Conservation (phyloP, 2,113 vertebrate species). For the Anhinga anhinga region DNA sequence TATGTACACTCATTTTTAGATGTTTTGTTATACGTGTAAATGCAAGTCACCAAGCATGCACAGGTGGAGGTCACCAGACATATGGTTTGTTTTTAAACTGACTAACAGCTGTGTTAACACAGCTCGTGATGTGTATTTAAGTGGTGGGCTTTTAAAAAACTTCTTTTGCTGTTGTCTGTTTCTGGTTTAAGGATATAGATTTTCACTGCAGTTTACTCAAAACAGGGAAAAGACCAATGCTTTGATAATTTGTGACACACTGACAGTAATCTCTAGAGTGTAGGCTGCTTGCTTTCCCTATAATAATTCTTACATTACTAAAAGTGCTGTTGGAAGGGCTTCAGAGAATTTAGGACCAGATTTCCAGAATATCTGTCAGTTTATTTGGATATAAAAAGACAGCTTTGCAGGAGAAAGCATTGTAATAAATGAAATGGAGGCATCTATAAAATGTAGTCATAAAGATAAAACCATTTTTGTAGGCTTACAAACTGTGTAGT, state of each 20-base stretch:
- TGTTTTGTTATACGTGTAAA: not conserved
- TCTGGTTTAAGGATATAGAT: not conserved
- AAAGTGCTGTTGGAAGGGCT: not conserved
- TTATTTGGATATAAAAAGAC: constrained; percentile 19
- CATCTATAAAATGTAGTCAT: constrained; percentile 19
- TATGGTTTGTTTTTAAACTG: not conserved
- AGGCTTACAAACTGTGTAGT: not conserved
- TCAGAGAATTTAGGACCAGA: constrained; percentile 18
- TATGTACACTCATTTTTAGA: not conserved
- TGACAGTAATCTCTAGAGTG: not conserved
- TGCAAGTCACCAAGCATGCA: not conserved
- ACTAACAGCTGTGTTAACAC: not conserved
- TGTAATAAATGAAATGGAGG: not conserved
- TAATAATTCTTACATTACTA: constrained; percentile 12
- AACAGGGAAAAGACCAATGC: not conserved
- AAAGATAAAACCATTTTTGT: constrained; percentile 11
- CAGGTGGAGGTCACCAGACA: not conserved
- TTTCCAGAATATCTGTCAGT: constrained; percentile 22
- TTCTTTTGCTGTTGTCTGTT: not conserved
- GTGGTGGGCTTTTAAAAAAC: not conserved
- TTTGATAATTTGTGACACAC: not conserved
- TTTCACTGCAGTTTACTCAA: not conserved
- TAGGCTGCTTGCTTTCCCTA: not conserved
- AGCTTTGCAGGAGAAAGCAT: not conserved
- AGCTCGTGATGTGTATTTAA: not conserved